Base-by-base conservation (phyloP, 2,888 invertebrate genomes). In the Drosophila recens region DNA sequence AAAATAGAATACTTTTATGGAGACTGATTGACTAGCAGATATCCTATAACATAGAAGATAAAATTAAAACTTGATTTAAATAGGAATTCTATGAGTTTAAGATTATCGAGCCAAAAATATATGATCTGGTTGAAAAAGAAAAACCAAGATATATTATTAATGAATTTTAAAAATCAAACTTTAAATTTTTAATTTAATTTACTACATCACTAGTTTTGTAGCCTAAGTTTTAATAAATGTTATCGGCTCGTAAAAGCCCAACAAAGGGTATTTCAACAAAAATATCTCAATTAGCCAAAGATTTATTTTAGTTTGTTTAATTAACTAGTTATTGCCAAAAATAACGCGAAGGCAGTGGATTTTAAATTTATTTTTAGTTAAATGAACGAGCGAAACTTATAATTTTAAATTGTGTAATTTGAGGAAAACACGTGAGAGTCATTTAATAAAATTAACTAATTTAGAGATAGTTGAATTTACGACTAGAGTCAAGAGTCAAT, bases 401-500 rank as follows among this genome's bases (percentile, higher is more conserved):
- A n/a, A 34, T 51, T 30, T 20, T 2, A 23, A 8, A 4, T 34
- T 45, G 34, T 34, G 45, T 4, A 45, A 58, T 36, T 57, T 23
- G 15, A 23, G 46, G 46, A 11, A 46, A 45, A 36, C 48, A 36
- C 48, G 46, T 48, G 17, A 30, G 13, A 3, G 17, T 27, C 8
- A 5, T 45, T 45, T n/a, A 36, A 52, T 38, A 52, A 45, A 56
- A 15, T 20, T 10, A 34, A 40, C 30, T 33, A 61, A 34, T 51
- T 61, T n/a, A 43, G n/a, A 40, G 58, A 5, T 58, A 11, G 30
- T 17, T 45, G 8, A 45, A n/a, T 13, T 33, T 27, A 33, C 15
- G 3, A 13, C 38, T 42, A 53, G 38, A 51, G 23, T 52, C 45
- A 67, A 34, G 11, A 57, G 38, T 20, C 20, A 49, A 23, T 27